Evolutionary conservation across 2,797 vertebrate genomes (phyloP).

Genomic region (Limnodromus scolopaceus): DNA sequence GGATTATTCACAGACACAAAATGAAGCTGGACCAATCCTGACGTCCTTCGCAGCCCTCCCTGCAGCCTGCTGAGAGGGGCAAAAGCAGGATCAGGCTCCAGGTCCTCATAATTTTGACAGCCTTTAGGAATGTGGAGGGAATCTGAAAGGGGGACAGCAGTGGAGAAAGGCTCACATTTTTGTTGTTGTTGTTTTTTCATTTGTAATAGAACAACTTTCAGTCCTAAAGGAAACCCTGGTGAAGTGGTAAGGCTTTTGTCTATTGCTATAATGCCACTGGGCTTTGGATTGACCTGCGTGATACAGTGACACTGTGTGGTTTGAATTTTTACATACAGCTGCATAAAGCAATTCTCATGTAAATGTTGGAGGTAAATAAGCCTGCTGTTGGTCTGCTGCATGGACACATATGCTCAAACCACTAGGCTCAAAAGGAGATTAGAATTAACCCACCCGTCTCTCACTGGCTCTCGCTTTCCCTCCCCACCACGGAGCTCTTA

Average conservation of each 20-base stretch:
- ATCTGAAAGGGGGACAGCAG: not conserved
- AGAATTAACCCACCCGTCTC: conserved; percentile 63
- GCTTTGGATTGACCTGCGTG: conserved; percentile 70
- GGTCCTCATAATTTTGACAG: not conserved
- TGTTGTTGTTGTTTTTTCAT: not conserved
- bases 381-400: conserved; percentile 72
- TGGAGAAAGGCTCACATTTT: not conserved
- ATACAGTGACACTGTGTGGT: conserved; percentile 72
- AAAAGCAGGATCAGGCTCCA: conserved; percentile 14
- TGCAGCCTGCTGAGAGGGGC: conserved; percentile 3
- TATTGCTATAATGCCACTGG: conserved; percentile 63
- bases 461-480: not conserved
- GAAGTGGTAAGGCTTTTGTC: conserved; percentile 71
- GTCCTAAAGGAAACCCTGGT: conserved; percentile 20
- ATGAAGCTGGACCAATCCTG: conserved; percentile 41
- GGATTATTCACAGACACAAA: conserved; percentile 61
- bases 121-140: not conserved
- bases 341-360: conserved; percentile 81
- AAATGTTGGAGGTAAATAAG: conserved; percentile 78
- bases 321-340: conserved; percentile 83
- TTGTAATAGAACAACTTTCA: conserved; percentile 54
- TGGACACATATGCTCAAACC: conserved; percentile 73
- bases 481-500: not conserved
- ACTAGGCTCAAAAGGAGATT: conserved; percentile 70
- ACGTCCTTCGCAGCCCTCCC: not conserved